Percentiles rank a stretch among this genome's conserved stretches.
Evolutionary conservation across 2,888 invertebrate species (phyloP).

Genomic region (Euproctis similis): DNA sequence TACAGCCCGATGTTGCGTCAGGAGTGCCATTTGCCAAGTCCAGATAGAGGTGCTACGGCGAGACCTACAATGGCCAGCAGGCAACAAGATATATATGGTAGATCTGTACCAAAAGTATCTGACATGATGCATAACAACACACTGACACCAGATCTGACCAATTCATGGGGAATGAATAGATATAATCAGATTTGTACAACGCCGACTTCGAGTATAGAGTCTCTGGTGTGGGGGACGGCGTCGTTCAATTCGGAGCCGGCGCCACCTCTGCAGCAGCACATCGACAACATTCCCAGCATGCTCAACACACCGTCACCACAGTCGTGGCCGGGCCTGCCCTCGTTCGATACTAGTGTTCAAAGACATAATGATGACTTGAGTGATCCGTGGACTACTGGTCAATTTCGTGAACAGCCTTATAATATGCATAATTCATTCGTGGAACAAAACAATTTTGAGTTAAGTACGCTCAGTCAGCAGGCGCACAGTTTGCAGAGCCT

Average conservation of each 20-base stretch:
- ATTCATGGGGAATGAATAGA: slow-evolving; percentile 50
- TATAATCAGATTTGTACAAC: slow-evolving; percentile 39
- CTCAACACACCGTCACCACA: slow-evolving; percentile 54
- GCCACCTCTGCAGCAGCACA: slow-evolving; percentile 27
- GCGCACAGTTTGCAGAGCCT: slow-evolving; percentile 45
- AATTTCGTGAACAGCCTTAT: slow-evolving; percentile 60
- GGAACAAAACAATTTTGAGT: slow-evolving; percentile 58
- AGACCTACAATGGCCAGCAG: slow-evolving; percentile 32
- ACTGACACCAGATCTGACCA: slow-evolving; percentile 40
- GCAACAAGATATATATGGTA: slow-evolving; percentile 45
- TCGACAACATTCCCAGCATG: slow-evolving; percentile 40
- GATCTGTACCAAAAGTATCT: slow-evolving; percentile 40
- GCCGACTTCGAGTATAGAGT: slow-evolving; percentile 43
- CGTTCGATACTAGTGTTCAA: slow-evolving; percentile 44
- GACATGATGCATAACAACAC: slow-evolving; percentile 41
- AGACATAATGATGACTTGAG: slow-evolving; percentile 38
- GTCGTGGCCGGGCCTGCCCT: slow-evolving; percentile 47
- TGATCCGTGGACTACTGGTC: slow-evolving; percentile 61
- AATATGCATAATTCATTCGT: slow-evolving; percentile 55
- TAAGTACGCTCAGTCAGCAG: slow-evolving; percentile 42
- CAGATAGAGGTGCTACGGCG: slow-evolving; percentile 45
- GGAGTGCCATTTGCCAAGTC: slow-evolving; percentile 59
- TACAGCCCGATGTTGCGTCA: slow-evolving; percentile 63
- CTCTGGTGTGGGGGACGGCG: slow-evolving; percentile 51
- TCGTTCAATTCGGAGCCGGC: slow-evolving; percentile 34